These are phyloP conservation scores for Eledone cirrhosa DNA, from an alignment of 2,888 invertebrate genomes.

Conservation along the genomic window DNA sequence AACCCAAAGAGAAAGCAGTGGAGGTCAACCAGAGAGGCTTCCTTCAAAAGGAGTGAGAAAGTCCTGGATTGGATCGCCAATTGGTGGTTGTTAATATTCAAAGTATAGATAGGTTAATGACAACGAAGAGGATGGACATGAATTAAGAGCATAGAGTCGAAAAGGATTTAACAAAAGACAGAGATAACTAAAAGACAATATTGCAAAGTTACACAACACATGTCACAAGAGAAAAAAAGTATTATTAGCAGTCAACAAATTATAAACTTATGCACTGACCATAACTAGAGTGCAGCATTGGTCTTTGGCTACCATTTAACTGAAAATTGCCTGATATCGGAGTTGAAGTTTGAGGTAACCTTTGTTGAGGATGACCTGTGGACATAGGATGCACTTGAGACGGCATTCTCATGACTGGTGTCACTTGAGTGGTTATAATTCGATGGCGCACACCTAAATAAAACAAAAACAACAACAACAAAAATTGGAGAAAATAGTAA, in stretches of 20 bases:
- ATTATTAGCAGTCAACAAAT: not conserved
- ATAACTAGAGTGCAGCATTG: not conserved
- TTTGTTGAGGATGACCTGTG: constrained; percentile 19
- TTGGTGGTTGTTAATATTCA: too few relatives aligned
- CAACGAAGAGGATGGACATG: too few relatives aligned
- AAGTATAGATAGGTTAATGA: too few relatives aligned
- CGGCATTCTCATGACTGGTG: constrained; percentile 10
- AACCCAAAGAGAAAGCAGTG: too few relatives aligned
- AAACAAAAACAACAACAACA: not conserved
- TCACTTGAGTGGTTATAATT: not conserved
- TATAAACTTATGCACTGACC: not conserved
- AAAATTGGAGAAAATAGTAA: not conserved
- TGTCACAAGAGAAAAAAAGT: not conserved
- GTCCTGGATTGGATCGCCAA: too few relatives aligned
- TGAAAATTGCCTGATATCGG: constrained; percentile 7
- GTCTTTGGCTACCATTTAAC: constrained; percentile 15
- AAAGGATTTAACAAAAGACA: too few relatives aligned
- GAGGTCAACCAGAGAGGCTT: too few relatives aligned
- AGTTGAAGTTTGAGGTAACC: constrained; percentile 9
- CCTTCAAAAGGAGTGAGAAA: too few relatives aligned
- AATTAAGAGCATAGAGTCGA: too few relatives aligned
- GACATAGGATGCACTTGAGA: constrained; percentile 5
- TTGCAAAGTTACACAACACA: too few relatives aligned
- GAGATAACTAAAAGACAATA: too few relatives aligned
- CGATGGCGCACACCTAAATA: constrained; percentile 26